A percentile compares a stretch with the other conserved stretches of the same genome.
Evolutionary conservation across 2,797 vertebrate species (phyloP).

Genomic region (Myotis planiceps): DNA sequence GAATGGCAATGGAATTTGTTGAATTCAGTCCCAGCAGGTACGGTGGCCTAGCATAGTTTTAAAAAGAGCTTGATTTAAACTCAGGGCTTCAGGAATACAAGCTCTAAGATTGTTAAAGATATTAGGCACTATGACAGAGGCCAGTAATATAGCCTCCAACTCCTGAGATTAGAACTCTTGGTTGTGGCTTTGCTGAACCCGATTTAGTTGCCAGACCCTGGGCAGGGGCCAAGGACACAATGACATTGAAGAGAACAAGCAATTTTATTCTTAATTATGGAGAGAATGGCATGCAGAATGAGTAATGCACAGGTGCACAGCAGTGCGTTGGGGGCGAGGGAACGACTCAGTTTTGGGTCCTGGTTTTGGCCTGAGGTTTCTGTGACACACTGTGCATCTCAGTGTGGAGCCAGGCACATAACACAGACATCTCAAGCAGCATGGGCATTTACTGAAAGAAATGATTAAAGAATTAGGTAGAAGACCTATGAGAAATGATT

Average conservation of each 20-base stretch:
- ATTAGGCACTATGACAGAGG: neutral
- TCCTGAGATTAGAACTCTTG: neutral
- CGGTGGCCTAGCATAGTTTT: neutral
- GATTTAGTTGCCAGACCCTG: slow-evolving; percentile 7
- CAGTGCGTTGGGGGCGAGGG: fast-evolving
- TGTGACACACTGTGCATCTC: neutral
- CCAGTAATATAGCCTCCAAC: neutral
- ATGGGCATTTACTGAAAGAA: neutral
- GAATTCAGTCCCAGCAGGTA: neutral
- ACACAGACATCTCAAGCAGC: slow-evolving; percentile 1
- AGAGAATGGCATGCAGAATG: slow-evolving; percentile 19
- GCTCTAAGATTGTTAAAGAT: neutral
- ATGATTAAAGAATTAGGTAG: neutral
- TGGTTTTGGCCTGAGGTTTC: neutral
- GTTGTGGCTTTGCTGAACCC: neutral
- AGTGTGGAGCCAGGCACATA: neutral
- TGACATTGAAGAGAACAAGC: slow-evolving; percentile 6
- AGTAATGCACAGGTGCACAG: slow-evolving; percentile 32
- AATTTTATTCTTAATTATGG: slow-evolving; percentile 55
- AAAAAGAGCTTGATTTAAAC: slow-evolving; percentile 47
- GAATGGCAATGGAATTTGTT: neutral
- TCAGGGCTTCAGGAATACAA: neutral
- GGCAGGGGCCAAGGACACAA: slow-evolving; percentile 27
- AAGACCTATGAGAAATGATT: neutral
- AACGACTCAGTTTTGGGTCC: neutral